These are phyloP conservation scores for Aix galericulata DNA, from an alignment of 2,113 vertebrate species.

Conservation along the genomic window DNA sequence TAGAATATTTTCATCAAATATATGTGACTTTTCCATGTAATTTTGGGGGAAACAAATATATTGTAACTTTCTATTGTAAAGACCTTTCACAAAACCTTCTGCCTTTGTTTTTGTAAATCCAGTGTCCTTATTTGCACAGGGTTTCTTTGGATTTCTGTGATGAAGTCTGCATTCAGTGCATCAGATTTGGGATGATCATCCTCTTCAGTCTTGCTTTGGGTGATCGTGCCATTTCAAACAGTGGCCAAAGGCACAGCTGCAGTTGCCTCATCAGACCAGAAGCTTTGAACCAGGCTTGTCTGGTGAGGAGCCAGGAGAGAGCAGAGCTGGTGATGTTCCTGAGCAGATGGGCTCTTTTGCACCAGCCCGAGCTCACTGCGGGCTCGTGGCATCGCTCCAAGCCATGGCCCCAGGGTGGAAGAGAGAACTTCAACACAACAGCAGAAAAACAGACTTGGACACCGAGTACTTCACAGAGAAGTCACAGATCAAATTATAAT, in stretches of 20 bases:
- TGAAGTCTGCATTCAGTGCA: rapidly evolving
- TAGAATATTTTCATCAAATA: background rate
- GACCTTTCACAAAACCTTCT: background rate
- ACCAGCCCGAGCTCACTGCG: background rate
- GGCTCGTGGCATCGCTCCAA: background rate
- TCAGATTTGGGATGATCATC: background rate
- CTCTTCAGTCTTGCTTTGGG: rapidly evolving
- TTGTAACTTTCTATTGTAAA: background rate
- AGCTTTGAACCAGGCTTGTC: background rate
- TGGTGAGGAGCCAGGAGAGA: background rate
- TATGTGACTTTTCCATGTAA: background rate
- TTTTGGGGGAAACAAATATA: background rate
- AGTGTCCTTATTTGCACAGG: background rate
- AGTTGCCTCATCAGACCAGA: background rate
- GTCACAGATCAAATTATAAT: background rate
- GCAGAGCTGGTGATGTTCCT: background rate
- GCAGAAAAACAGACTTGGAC: too few relatives aligned
- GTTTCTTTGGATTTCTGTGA: background rate
- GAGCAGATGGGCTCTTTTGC: background rate
- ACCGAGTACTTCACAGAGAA: background rate
- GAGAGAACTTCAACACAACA: background rate
- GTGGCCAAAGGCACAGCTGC: background rate
- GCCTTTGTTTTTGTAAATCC: background rate
- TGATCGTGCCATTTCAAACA: background rate
- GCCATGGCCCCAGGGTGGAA: background rate